Evolutionary conservation across 2,113 vertebrate species (phyloP), one percentile per base, ranked within the genome.

Genomic region (Hypomesus transpacificus): DNA sequence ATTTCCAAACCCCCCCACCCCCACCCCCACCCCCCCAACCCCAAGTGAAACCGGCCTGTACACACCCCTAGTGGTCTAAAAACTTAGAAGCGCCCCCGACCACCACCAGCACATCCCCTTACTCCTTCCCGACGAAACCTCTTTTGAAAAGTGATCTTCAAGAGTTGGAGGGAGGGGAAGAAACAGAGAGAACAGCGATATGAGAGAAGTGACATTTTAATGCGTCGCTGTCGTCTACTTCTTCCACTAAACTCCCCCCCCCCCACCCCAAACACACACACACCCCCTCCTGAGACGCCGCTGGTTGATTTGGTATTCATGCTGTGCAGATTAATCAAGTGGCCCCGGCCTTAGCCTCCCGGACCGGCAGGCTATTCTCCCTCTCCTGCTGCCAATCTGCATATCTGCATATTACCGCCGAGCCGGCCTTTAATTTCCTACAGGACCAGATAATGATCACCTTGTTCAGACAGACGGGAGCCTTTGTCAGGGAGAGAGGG

Each of bases 341-440:
- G 89, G 81, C 90, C 91, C 89, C 87, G 39, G 90, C 87, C 87
- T 89, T 88, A 93, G 90, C 90, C 89, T 46, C 39, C 90, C 87
- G 88, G 88, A 91, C 90, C 89, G 89, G 91, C 90, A 69, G 81
- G 82, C 91, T 90, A 91, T 91, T 87, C 90, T 89, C 91, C 70
- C 78, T 52, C 75, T 67, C 66, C 22, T 75, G 63, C 78, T 75
- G 86, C 89, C 94, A 94, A 94, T 95, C 94, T 96, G 93, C 94
- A 94, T 95, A 96, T 97, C 95, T 95, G 93, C 94, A 94, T 93
- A 94, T 93, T 95, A 93, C 93, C 82, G 82, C 88, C 89, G 91
- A 90, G 91, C 92, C 93, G 87, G 81, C 92, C 90, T 97, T 97
- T 98, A 95, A 98, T 98, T 98, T 98, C 96, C 96, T 95, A 95